phyloP scores from a whole-genome alignment of 2,797 vertebrate genomes.

The Lerista edwardsae region DNA sequence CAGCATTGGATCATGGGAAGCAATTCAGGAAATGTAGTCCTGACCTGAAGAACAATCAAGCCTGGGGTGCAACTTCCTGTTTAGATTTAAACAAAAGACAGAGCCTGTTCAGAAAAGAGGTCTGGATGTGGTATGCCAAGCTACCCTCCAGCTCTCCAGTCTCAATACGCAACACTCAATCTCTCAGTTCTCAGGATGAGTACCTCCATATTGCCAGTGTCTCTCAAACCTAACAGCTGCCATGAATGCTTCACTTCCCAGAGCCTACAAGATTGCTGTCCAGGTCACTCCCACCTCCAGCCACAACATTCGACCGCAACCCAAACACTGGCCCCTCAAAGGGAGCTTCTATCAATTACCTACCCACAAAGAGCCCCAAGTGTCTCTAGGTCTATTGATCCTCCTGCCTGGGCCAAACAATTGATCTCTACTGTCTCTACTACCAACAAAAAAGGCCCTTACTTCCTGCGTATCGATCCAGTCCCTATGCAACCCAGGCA shows the following conservation, averaged over 20 bases:
- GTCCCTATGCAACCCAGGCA: not conserved
- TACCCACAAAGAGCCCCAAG: slow-evolving; percentile 34
- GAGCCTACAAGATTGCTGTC: not conserved
- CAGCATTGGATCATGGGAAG: slow-evolving; percentile 3
- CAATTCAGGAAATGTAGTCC: slow-evolving; percentile 33
- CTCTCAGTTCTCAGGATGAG: not conserved
- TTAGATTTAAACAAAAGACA: slow-evolving; percentile 4
- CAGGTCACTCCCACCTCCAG: not conserved
- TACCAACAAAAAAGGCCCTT: slow-evolving; percentile 11
- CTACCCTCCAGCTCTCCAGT: not conserved
- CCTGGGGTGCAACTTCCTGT: slow-evolving; percentile 27
- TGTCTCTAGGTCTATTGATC: slow-evolving; percentile 41
- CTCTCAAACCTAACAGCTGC: not conserved
- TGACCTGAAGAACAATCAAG: slow-evolving; percentile 33
- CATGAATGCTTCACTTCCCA: not conserved
- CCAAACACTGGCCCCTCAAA: slow-evolving; percentile 27
- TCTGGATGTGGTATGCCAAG: not conserved
- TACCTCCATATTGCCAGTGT: not conserved
- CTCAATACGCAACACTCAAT: too few species aligned
- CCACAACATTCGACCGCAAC: slow-evolving; percentile 23
- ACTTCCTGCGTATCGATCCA: not conserved
- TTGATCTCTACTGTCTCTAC: slow-evolving; percentile 14
- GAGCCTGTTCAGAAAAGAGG: not conserved
- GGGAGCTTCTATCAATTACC: slow-evolving; percentile 43
- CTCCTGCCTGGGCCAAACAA: slow-evolving; percentile 29